Conservation (phyloP, 2,797 vertebrate species). For the Halcyon smyrnensis region DNA sequence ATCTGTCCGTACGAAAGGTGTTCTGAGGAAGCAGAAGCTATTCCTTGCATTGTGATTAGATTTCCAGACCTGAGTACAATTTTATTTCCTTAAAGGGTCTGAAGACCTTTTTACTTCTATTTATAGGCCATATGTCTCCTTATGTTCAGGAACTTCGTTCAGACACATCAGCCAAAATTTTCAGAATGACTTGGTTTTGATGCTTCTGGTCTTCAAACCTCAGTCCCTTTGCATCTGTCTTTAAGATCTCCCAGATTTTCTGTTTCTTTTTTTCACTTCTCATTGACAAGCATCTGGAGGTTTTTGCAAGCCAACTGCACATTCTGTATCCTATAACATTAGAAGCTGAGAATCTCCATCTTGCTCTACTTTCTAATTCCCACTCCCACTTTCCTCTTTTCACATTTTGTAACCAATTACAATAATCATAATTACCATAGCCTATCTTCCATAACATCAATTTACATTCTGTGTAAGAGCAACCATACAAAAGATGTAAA, state of each 20-base stretch:
- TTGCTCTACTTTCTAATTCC: conserved; percentile 41
- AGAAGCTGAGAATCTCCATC: background rate
- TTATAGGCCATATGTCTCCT: background rate
- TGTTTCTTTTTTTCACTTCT: conserved; percentile 9
- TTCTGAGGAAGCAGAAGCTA: background rate
- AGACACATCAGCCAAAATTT: background rate
- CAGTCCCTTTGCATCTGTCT: background rate
- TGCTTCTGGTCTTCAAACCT: background rate
- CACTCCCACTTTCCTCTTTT: background rate
- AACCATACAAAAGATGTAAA: conserved; percentile 23
- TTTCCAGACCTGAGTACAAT: background rate
- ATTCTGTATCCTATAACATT: background rate
- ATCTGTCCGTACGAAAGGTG: background rate
- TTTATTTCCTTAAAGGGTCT: background rate
- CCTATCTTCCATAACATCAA: conserved; percentile 6
- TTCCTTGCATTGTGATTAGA: background rate
- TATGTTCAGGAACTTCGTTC: background rate
- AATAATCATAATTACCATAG: conserved; percentile 25
- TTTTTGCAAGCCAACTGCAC: conserved; percentile 5
- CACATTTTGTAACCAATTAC: conserved; percentile 12
- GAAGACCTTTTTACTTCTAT: background rate
- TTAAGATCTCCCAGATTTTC: background rate
- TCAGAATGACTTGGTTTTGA: background rate
- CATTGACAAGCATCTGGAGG: conserved; percentile 8
- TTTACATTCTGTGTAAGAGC: conserved; percentile 37